A percentile compares a stretch with the other conserved stretches of the same genome.
Conservation (phyloP, 1,140 invertebrate species). For the Trichogramma pretiosum region DNA sequence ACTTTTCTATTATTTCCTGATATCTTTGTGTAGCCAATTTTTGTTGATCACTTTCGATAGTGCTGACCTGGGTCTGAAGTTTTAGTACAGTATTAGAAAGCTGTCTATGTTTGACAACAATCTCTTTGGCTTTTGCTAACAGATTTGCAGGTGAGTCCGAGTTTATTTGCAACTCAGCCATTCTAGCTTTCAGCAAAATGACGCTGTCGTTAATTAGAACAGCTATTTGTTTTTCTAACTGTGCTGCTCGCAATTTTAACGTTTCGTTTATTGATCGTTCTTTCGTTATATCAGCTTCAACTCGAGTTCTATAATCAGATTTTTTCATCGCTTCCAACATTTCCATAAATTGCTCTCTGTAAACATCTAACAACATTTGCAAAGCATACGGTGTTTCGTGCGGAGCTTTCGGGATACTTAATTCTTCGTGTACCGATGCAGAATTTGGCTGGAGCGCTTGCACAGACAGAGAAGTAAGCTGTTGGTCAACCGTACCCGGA, state of each 20-base stretch:
- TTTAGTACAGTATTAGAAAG: slow-evolving; percentile 76
- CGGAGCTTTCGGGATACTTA: slow-evolving; percentile 69
- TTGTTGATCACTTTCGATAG: slow-evolving; percentile 62
- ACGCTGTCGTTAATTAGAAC: slow-evolving; percentile 86
- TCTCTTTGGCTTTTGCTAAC: slow-evolving; percentile 83
- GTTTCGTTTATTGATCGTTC: slow-evolving; percentile 77
- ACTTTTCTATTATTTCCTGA: slow-evolving; percentile 61
- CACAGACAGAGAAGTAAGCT: slow-evolving; percentile 64
- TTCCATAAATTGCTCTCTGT: slow-evolving; percentile 69
- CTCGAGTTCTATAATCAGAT: slow-evolving; percentile 60
- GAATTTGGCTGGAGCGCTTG: slow-evolving; percentile 45
- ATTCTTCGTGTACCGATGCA: slow-evolving; percentile 64
- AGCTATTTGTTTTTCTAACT: slow-evolving; percentile 85
- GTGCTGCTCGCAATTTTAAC: slow-evolving; percentile 66
- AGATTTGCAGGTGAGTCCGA: slow-evolving; percentile 74
- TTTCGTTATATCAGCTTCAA: slow-evolving; percentile 68
- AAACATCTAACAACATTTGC: slow-evolving; percentile 65
- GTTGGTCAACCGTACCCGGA: slow-evolving; percentile 83
- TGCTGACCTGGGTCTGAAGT: slow-evolving; percentile 68
- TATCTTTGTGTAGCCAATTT: slow-evolving; percentile 58
- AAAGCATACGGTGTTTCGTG: slow-evolving; percentile 74
- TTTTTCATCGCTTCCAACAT: slow-evolving; percentile 75
- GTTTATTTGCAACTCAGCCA: slow-evolving; percentile 84
- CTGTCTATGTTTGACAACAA: slow-evolving; percentile 83
- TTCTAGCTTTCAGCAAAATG: slow-evolving; percentile 76